Evolutionary conservation across 1,140 invertebrate species (phyloP).

Genomic region (Rhizoglyphus robini): DNA sequence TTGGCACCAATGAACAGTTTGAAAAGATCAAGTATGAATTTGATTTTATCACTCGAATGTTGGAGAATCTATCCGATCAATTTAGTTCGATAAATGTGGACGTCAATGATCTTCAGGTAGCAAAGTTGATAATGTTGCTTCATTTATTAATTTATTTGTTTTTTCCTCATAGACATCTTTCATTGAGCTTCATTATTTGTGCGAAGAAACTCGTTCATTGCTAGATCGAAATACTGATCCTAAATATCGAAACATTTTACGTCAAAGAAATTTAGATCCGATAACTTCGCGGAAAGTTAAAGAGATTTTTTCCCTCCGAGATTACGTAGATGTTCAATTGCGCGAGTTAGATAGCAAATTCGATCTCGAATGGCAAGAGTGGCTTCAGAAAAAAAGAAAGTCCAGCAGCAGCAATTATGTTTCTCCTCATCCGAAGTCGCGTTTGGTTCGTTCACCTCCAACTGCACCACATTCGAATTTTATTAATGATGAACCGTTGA

Average conservation of each 20-base stretch:
- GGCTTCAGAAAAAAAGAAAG: slow-evolving; percentile 26
- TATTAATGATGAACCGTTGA: not conserved
- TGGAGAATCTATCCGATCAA: not conserved
- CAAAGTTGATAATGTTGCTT: not conserved
- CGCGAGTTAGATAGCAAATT: slow-evolving; percentile 32
- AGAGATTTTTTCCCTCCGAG: slow-evolving; percentile 29
- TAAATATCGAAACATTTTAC: slow-evolving; percentile 30
- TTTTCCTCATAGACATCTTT: slow-evolving; percentile 4
- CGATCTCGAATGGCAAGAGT: slow-evolving; percentile 34
- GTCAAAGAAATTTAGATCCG: slow-evolving; percentile 32
- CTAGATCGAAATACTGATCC: slow-evolving; percentile 31
- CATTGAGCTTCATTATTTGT: slow-evolving; percentile 32
- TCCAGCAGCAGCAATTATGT: not conserved
- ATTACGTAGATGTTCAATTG: slow-evolving; percentile 32
- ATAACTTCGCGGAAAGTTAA: slow-evolving; percentile 31
- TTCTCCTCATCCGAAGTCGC: not conserved
- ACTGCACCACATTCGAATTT: not conserved
- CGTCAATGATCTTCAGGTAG: slow-evolving; percentile 7
- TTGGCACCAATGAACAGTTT: not conserved
- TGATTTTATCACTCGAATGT: not conserved
- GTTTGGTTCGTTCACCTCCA: not conserved
- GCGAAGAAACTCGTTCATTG: slow-evolving; percentile 32
- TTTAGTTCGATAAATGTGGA: not conserved
- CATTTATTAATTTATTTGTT: not conserved
- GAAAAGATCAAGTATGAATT: not conserved